A percentile compares a stretch with the other conserved stretches of the same genome.
These are phyloP conservation scores for Gila orcuttii DNA, from an alignment of 2,113 vertebrate genomes.

Conservation along the genomic window DNA sequence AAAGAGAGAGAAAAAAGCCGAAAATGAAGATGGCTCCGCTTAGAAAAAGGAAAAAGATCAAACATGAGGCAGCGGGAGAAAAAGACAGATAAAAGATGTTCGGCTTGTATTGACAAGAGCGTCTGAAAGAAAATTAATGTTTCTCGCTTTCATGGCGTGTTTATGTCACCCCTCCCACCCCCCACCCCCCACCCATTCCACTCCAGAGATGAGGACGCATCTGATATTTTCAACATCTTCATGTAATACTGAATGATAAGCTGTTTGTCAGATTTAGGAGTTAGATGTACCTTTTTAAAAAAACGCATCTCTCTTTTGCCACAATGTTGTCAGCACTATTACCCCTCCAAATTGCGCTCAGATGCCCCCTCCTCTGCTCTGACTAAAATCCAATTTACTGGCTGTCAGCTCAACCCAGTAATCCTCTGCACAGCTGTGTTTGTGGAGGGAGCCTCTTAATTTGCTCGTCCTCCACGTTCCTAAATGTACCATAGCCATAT, in stretches of 20 bases:
- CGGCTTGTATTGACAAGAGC: slow-evolving; percentile 50
- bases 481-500: slow-evolving; percentile 58
- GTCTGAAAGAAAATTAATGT: slow-evolving; percentile 55
- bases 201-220: slow-evolving; percentile 32
- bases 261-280: slow-evolving; percentile 47
- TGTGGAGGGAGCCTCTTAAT: slow-evolving; percentile 77
- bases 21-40: slow-evolving; percentile 46
- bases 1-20: not conserved
- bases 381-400: slow-evolving; percentile 85
- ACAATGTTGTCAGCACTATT: slow-evolving; percentile 74
- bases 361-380: slow-evolving; percentile 66
- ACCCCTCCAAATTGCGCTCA: slow-evolving; percentile 77
- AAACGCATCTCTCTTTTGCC: slow-evolving; percentile 75
- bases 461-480: slow-evolving; percentile 74
- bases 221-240: slow-evolving; percentile 42
- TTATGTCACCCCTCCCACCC: not conserved
- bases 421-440: slow-evolving; percentile 78
- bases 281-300: slow-evolving; percentile 45
- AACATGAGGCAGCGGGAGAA: slow-evolving; percentile 34
- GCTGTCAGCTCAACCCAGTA: slow-evolving; percentile 82
- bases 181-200: not conserved
- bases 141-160: slow-evolving; percentile 43
- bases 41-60: slow-evolving; percentile 52
- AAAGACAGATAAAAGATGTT: slow-evolving; percentile 56
- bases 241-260: slow-evolving; percentile 46